phyloP scores from a whole-genome alignment of 2,888 invertebrate species.

The Archips xylosteana region DNA sequence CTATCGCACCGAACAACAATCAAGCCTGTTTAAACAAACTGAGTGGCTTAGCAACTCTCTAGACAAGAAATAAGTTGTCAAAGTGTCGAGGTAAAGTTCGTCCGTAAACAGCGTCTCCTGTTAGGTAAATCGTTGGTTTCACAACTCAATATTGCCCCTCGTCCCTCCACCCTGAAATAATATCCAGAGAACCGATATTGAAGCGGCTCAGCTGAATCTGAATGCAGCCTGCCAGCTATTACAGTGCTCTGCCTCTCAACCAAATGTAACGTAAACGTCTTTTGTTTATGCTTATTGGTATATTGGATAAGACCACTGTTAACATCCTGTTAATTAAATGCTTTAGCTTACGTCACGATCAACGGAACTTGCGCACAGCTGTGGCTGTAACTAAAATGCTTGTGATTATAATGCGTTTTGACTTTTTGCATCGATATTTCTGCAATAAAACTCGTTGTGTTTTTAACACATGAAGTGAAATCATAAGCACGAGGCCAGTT shows the following conservation, averaged over 20 bases:
- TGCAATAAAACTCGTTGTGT: background rate
- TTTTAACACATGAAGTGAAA: background rate
- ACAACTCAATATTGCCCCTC: slow-evolving; percentile 79
- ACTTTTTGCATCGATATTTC: background rate
- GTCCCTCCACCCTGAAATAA: slow-evolving; percentile 75
- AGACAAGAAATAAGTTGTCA: slow-evolving; percentile 85
- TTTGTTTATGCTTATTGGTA: slow-evolving; percentile 72
- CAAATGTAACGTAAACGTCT: slow-evolving; percentile 74
- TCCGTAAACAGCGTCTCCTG: slow-evolving; percentile 77
- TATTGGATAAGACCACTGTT: slow-evolving; percentile 53
- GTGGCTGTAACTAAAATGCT: slow-evolving; percentile 17
- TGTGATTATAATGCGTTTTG: slow-evolving; percentile 1
- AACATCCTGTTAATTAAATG: slow-evolving; percentile 55
- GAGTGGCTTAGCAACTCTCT: slow-evolving; percentile 75
- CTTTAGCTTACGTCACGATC: slow-evolving; percentile 44
- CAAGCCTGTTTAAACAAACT: slow-evolving; percentile 73
- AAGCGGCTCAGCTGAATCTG: slow-evolving; percentile 70
- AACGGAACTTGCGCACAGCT: slow-evolving; percentile 42
- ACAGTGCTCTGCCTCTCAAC: slow-evolving; percentile 62
- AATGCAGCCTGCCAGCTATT: slow-evolving; percentile 69
- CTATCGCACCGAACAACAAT: slow-evolving; percentile 65
- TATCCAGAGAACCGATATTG: slow-evolving; percentile 78
- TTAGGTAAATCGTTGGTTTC: slow-evolving; percentile 83
- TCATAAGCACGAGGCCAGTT: background rate
- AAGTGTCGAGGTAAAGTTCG: slow-evolving; percentile 81